Evolutionary conservation across 2,888 invertebrate species (phyloP).

Genomic region (Rhyacophila evoluta): DNA sequence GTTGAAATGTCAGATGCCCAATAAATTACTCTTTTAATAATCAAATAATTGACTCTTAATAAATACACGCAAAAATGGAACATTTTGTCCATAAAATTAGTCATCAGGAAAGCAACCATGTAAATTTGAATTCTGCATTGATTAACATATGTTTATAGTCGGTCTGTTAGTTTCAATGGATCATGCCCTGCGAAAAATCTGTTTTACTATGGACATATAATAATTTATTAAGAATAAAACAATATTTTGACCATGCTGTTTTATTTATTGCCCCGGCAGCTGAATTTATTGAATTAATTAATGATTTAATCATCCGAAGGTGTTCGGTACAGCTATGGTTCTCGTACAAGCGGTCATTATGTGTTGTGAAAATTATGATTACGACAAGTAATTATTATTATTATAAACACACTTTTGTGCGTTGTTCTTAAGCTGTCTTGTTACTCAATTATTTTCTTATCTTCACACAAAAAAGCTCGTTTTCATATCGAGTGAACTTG

Average conservation of each 20-base stretch:
- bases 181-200: not conserved
- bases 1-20: too few relatives aligned
- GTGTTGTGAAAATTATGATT: constrained; percentile 11
- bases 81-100: too few relatives aligned
- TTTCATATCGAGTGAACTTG: too few relatives aligned
- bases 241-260: constrained; percentile 14
- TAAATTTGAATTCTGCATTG: too few relatives aligned
- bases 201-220: not conserved
- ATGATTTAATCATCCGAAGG: constrained; percentile 13
- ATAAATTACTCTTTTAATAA: too few relatives aligned
- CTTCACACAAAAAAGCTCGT: too few relatives aligned
- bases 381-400: not conserved
- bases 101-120: too few relatives aligned
- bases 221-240: not conserved
- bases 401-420: not conserved
- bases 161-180: too few relatives aligned
- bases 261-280: not conserved
- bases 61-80: too few relatives aligned
- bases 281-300: constrained; percentile 17
- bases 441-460: too few relatives aligned
- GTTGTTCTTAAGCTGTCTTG: not conserved
- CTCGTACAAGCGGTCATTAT: not conserved
- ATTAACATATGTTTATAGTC: too few relatives aligned
- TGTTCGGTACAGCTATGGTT: not conserved
- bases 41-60: too few relatives aligned